Conservation (phyloP, 2,888 invertebrate species). For the Harmothoe impar region DNA sequence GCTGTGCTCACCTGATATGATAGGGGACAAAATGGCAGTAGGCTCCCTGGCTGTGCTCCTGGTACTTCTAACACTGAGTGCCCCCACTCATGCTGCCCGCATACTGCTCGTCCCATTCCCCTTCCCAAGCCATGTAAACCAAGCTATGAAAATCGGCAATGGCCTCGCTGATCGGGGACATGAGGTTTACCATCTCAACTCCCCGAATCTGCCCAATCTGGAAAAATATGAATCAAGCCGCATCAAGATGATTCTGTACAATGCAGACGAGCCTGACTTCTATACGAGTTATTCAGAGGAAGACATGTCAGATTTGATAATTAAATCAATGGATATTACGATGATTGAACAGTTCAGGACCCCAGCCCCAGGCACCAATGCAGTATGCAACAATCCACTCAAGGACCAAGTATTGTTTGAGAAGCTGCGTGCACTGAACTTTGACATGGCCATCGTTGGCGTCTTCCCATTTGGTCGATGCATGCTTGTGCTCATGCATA, state of each 20-base stretch:
- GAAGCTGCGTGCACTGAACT: not conserved
- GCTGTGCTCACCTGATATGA: too few species aligned
- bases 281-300: not conserved
- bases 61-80: not conserved
- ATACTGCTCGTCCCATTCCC: conserved; percentile 58
- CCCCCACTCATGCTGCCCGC: not conserved
- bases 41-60: not conserved
- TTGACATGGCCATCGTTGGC: conserved; percentile 52
- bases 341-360: not conserved
- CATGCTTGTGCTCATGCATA: conserved; percentile 24
- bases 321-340: not conserved
- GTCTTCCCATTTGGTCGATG: conserved; percentile 30
- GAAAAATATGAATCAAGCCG: not conserved
- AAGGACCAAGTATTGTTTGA: not conserved
- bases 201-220: not conserved
- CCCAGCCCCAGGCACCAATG: not conserved
- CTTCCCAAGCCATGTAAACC: conserved; percentile 21
- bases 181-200: conserved; percentile 27
- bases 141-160: conserved; percentile 14
- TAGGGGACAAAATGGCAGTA: too few species aligned
- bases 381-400: conserved; percentile 25
- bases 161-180: conserved; percentile 64
- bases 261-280: conserved; percentile 7
- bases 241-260: conserved; percentile 23
- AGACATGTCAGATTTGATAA: conserved; percentile 18